These are phyloP conservation scores for Motacilla tschutschensis DNA, from an alignment of 2,113 vertebrate genomes.

Conservation along the genomic window DNA sequence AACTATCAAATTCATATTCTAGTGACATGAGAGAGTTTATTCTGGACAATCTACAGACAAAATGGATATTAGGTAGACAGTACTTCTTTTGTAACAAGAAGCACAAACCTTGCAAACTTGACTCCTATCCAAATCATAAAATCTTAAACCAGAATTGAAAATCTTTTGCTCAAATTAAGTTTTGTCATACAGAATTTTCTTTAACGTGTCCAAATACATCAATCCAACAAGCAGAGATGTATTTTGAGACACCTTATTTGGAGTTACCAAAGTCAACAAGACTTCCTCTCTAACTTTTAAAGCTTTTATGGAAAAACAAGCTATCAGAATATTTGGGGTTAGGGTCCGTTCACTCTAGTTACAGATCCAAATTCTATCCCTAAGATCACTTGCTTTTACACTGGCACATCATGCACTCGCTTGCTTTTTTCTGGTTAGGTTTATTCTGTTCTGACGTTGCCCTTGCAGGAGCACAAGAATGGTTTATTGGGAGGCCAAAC, in stretches of 20 bases:
- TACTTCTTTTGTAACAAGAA: not conserved
- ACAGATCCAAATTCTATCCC: not conserved
- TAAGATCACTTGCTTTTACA: not conserved
- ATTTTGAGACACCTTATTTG: not conserved
- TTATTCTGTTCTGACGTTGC: not conserved
- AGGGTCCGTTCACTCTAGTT: not conserved
- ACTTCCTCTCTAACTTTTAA: not conserved
- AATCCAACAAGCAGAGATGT: not conserved
- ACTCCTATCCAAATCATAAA: not conserved
- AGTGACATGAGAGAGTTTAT: not conserved
- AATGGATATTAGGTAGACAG: not conserved
- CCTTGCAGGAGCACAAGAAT: not conserved
- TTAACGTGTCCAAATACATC: not conserved
- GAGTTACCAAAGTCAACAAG: not conserved
- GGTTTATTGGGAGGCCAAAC: not conserved
- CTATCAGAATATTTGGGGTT: not conserved
- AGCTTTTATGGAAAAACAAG: not conserved
- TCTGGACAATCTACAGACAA: not conserved
- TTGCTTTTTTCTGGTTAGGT: not conserved
- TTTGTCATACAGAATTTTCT: not conserved
- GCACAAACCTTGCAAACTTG: not conserved
- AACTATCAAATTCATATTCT: not conserved
- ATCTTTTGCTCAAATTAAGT: not conserved
- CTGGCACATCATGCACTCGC: accelerated
- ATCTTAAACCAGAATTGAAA: not conserved